These are phyloP conservation scores for Dermolepida albohirtum DNA, from an alignment of 2,888 invertebrate genomes.

Conservation along the genomic window DNA sequence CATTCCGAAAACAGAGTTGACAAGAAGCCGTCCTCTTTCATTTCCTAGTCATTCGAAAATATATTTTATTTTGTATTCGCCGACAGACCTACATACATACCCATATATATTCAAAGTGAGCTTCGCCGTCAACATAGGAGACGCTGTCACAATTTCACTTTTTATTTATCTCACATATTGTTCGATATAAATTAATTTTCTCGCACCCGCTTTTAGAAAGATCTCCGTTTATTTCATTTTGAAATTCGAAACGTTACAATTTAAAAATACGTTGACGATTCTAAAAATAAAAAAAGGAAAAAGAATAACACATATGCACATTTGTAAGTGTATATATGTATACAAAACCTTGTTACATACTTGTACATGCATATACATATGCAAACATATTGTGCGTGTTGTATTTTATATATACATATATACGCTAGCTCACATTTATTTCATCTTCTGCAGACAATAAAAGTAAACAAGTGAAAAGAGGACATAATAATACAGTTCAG, in stretches of 20 bases:
- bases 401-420: constrained; percentile 14
- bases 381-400: too few relatives aligned
- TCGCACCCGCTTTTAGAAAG: background rate
- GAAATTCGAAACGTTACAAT: constrained; percentile 1
- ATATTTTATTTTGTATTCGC: constrained; percentile 8
- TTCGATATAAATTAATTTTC: constrained; percentile 7
- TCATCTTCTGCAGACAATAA: constrained; percentile 5
- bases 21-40: constrained; percentile 8
- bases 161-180: constrained; percentile 25
- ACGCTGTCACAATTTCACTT: constrained; percentile 4
- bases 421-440: constrained; percentile 1
- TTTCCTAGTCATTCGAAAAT: constrained; percentile 5
- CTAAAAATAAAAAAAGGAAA: background rate
- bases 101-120: constrained; percentile 12
- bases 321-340: background rate
- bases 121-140: constrained; percentile 2
- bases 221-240: background rate
- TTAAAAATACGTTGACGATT: background rate
- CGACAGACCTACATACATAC: background rate
- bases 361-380: background rate
- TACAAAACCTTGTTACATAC: background rate
- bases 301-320: background rate
- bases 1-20: background rate
- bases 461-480: background rate
- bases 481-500: background rate